Conservation (phyloP, 2,797 vertebrate species). For the Phoebastria nigripes region DNA sequence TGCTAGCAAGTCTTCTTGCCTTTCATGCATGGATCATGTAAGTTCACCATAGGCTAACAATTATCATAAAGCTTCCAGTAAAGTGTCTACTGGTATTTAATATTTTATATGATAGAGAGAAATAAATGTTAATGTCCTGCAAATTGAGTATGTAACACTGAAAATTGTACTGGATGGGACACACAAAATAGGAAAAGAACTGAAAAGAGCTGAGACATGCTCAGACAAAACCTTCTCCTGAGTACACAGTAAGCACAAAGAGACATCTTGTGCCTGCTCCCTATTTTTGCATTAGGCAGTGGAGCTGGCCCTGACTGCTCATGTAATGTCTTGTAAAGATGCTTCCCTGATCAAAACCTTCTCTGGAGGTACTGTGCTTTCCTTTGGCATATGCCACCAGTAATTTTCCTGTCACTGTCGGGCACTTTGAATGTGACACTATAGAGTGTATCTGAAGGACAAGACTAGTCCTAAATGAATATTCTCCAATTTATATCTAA, state of each 20-base stretch:
- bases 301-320: not conserved
- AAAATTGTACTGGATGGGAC: not conserved
- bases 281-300: not conserved
- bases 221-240: not conserved
- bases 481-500: not conserved
- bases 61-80: not conserved
- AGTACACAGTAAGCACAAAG: not conserved
- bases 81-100: not conserved
- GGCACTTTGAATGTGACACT: not conserved
- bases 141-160: not conserved
- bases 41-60: not conserved
- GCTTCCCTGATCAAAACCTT: not conserved
- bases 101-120: not conserved
- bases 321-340: not conserved
- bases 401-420: not conserved
- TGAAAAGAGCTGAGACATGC: not conserved
- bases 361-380: not conserved
- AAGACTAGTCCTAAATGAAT: not conserved
- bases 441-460: not conserved
- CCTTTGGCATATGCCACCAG: not conserved
- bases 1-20: slow-evolving; percentile 10
- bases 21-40: slow-evolving; percentile 13
- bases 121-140: not conserved
- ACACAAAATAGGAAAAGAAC: not conserved
- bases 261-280: not conserved